These are phyloP conservation scores for Holothuria glaberrima DNA, from an alignment of 35 echinoderm and acorn worm genomes.

Conservation along the genomic window DNA sequence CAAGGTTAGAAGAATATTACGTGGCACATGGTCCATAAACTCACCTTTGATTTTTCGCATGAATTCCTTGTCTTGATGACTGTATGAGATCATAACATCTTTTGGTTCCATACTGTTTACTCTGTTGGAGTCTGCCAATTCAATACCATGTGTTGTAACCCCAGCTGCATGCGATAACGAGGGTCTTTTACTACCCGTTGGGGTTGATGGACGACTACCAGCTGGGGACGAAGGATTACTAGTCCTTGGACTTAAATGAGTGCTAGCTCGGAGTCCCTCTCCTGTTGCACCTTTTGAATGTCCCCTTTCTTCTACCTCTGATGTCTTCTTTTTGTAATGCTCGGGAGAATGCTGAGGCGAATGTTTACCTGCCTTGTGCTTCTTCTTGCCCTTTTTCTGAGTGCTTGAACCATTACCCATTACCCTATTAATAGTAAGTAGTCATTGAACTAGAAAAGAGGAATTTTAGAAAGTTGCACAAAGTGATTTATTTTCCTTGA, in stretches of 20 bases:
- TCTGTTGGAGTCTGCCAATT: slow-evolving; percentile 32
- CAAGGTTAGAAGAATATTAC: too few relatives aligned
- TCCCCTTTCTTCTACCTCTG: not conserved
- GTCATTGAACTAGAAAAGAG: not conserved
- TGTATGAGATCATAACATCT: slow-evolving; percentile 96
- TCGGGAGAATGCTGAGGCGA: slow-evolving; percentile 22
- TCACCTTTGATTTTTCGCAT: slow-evolving; percentile 88
- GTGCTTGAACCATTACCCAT: slow-evolving; percentile 53
- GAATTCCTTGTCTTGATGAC: slow-evolving; percentile 88
- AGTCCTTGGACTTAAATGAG: not conserved
- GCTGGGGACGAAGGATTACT: not conserved
- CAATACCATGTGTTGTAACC: slow-evolving; percentile 6
- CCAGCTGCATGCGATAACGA: not conserved
- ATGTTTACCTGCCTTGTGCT: not conserved
- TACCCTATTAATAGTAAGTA: not conserved
- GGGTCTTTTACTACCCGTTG: not conserved
- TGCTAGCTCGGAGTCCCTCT: not conserved
- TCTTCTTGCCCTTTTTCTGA: slow-evolving; percentile 5
- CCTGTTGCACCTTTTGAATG: not conserved
- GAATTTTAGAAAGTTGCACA: too few relatives aligned
- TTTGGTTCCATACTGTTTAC: slow-evolving; percentile 80
- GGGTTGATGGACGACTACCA: not conserved
- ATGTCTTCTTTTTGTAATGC: not conserved
- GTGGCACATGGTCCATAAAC: not conserved
- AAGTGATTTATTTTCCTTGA: too few relatives aligned